Evolutionary conservation across 2,888 invertebrate species (phyloP), one percentile per base, ranked within the genome.

Genomic region (Acrocyrtus sp.): DNA sequence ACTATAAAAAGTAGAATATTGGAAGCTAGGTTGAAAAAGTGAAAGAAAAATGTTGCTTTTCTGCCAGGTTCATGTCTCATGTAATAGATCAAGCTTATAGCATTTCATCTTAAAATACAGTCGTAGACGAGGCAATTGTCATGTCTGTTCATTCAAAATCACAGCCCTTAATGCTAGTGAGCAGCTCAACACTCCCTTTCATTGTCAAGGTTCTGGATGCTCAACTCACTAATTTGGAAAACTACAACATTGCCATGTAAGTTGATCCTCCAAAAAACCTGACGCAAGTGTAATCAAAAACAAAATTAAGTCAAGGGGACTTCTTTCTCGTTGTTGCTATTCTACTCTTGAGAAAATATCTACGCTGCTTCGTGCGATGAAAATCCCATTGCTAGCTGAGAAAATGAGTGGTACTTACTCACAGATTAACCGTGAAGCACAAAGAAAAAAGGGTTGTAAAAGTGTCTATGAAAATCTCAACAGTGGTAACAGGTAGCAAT

Each of bases 131-230:
- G 34, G 12, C 34, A 34, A 22, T 48, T 48, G 48, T 47, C 48
- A 8, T 34, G 34, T n/a, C 45, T 48, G n/a, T 48, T 48, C 48
- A 47, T 6, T 24, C 45, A 45, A 26, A 45, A 61, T n/a, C 61
- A 39, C 29, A 21, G 17, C 34, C n/a, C 4, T 43, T 15, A 3
- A 27, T 26, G 50, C 22, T 26, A 3, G n/a, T n/a, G 41, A n/a
- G 41, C n/a, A n/a, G n/a, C 41, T 41, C 41, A 41, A 15, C 21
- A 47, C 47, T 47, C 47, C 47, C 19, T n/a, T 47, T 47, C 47
- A 47, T 19, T 47, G 47, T 47, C 47, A 47, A 47, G 47, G 47
- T 19, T 12, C n/a, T n/a, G n/a, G n/a, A n/a, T n/a, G n/a, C n/a
- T 41, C 34, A 34, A 34, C 34, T 34, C 34, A 34, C 34, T 34